Evolutionary conservation across 2,113 vertebrate species (phyloP), one percentile per base, ranked within the genome.

Genomic region (Sterrhoptilus dennistouni): DNA sequence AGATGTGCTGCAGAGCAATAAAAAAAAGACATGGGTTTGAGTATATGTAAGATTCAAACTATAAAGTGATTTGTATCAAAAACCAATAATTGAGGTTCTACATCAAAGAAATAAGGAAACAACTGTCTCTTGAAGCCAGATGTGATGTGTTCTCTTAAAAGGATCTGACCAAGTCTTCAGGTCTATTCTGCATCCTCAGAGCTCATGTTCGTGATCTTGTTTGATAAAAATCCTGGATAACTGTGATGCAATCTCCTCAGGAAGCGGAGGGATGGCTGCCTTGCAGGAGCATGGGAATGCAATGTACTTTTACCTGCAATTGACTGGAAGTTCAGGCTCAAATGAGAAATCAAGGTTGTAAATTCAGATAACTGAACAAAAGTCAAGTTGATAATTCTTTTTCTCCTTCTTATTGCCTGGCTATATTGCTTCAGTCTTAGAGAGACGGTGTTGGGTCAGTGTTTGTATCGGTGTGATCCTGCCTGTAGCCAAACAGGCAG

Each of bases 301-400:
- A 47, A 14, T 81, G 93, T 86, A 93, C 87, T 90, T 95, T 95
- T 94, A 71, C 90, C 91, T 8, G 2, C 16, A 57, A 77, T 36
- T 45, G 61, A 61, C 75, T 90, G 79, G 71, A 93, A 77, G 78
- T 65, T 68, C 66, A 74, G 82, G 87, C 92, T 93, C 68, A 82
- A 65, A 91, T 83, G 89, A 93, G 79, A 88, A 83, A 33, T 65
- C 31, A 23, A 42, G 64, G 78, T n/a, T 93, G 82, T 95, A 96
- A 95, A 91, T 90, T 86, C 4, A 27, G 85, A 23, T 83, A 78
- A 77, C 24, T 47, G 92, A 74, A 83, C 87, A 94, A 91, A 94
- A 95, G 93, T 96, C 92, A 93, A 47, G 25, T 29, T 90, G 92
- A 95, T 88, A 94, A 92, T 80, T 61, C 5, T n/a, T 66, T 40